phyloP scores from a whole-genome alignment of 2,888 invertebrate genomes.

The Nemotelus nigrinus region DNA sequence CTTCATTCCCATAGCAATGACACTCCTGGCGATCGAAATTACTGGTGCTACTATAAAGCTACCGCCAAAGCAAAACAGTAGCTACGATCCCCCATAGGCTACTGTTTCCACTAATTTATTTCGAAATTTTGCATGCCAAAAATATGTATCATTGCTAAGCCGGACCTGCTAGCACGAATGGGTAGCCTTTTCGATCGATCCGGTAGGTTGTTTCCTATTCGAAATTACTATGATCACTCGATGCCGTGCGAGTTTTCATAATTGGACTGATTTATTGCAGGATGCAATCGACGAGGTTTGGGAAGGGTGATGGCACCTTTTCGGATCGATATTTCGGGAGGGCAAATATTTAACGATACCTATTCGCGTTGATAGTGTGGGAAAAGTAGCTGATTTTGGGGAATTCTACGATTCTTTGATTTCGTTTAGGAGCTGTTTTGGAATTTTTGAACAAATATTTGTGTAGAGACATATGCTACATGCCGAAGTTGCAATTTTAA shows the following conservation, averaged over 20 bases:
- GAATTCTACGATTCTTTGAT: neutral
- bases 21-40: neutral
- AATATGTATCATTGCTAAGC: neutral
- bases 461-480: no score
- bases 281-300: neutral
- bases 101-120: slow-evolving; percentile 4
- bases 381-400: neutral
- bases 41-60: neutral
- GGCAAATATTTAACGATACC: neutral
- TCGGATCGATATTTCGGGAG: no score
- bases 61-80: neutral
- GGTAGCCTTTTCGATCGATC: neutral
- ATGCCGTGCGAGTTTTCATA: slow-evolving; percentile 27
- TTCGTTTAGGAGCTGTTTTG: neutral
- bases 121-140: slow-evolving; percentile 6
- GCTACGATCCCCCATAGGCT: neutral
- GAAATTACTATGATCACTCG: slow-evolving; percentile 1
- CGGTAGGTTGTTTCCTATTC: slow-evolving; percentile 17
- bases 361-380: neutral
- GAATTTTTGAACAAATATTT: no score
- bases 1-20: neutral
- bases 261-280: slow-evolving; percentile 24
- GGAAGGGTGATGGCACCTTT: no score
- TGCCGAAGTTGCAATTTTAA: no score
- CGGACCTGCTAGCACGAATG: no score